Conservation (phyloP, 2,113 vertebrate species). For the Pandion haliaetus region DNA sequence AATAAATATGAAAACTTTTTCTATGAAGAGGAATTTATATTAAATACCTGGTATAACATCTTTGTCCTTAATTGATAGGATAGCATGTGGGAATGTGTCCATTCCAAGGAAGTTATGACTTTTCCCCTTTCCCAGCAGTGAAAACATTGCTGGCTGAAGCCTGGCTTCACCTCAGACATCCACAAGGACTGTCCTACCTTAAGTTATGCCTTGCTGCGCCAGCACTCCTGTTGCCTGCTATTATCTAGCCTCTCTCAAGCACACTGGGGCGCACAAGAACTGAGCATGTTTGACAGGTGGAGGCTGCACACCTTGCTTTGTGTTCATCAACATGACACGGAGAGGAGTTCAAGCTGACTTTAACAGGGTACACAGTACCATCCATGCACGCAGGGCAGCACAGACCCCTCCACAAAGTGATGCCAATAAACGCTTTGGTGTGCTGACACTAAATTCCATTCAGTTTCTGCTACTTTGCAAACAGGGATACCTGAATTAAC, state of each 20-base stretch:
- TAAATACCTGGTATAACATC: not conserved
- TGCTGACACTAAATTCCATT: not conserved
- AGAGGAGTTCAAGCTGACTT: not conserved
- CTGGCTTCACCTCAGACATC: not conserved
- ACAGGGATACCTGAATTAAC: not conserved
- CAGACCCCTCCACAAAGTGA: fast-evolving
- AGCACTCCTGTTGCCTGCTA: not conserved
- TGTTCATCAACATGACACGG: fast-evolving
- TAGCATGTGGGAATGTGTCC: not conserved
- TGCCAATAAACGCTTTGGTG: not conserved
- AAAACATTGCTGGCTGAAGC: not conserved
- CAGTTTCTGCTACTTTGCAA: not conserved
- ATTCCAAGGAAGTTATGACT: not conserved
- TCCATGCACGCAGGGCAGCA: not conserved
- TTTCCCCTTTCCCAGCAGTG: not conserved
- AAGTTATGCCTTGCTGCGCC: fast-evolving
- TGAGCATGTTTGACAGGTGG: not conserved
- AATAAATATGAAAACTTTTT: not conserved
- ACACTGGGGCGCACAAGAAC: not conserved
- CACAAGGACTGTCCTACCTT: not conserved
- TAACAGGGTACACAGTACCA: not conserved
- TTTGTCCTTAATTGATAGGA: not conserved
- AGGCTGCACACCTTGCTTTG: not conserved
- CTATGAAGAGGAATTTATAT: not conserved
- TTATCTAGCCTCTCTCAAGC: not conserved